Base-by-base conservation (phyloP, 2,888 invertebrate species). In the Drosophila diplacantha region DNA sequence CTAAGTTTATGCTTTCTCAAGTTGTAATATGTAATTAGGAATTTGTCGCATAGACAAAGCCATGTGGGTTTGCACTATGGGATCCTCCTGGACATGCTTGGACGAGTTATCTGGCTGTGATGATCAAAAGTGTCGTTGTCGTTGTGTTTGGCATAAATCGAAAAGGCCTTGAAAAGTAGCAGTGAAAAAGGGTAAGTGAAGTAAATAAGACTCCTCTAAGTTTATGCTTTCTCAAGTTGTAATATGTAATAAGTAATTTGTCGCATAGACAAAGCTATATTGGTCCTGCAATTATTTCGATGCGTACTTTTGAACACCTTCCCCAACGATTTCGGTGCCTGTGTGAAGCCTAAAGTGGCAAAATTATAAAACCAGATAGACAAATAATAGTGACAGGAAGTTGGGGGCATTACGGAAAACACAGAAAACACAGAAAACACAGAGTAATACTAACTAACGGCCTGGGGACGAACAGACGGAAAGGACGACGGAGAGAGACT, bases 381-480 rank as follows among this genome's bases (percentile, higher is more conserved):
- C 18, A 1, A 14, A 20, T 3, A 18, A 31, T 14, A 14, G 31
- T 31, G 44, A 46, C 44, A 46, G 44, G 44, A 46, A 20, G 29
- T 20, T 31, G 31, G 18, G 44, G 44, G 44, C 44, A 31, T 46
- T 46, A 46, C 39, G 22, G 7, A 20, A 14, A 18, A 31, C 18
- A 46, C 31, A 20, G 31, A 14, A 20, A 20, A 50, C 18, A 37
- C 14, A 32, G 29, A 24, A 41, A 20, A 20, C 20, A 20, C 20
- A 20, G 20, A 20, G 20, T 7, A 3, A 8, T 44, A 18, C 44
- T 29, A 31, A 20, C 44, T 46, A 46, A 46, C 44, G 44, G 44
- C 44, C 44, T 20, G 44, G 44, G 44, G 29, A 46, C 44, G 44
- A 8, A 46, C 44, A 46, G 44, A 46, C 44, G 29, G 44, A 46